These are phyloP conservation scores for Thinocorus orbignyianus DNA, from an alignment of 2,113 vertebrate species.

Conservation along the genomic window DNA sequence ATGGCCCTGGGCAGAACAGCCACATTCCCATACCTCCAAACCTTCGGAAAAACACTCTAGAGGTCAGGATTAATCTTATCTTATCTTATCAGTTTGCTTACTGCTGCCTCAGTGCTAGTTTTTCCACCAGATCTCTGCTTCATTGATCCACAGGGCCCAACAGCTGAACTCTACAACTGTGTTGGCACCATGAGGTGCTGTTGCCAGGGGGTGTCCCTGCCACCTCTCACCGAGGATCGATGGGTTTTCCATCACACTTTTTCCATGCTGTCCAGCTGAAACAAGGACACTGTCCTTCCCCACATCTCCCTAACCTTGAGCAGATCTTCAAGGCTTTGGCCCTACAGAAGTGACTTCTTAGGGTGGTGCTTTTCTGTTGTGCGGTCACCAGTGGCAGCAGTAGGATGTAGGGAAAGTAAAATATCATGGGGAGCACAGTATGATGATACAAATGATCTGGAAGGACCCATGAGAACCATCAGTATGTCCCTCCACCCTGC, in stretches of 20 bases:
- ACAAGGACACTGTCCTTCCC: not conserved
- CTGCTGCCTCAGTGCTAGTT: not conserved
- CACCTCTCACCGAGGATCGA: fast-evolving
- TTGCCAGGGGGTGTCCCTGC: not conserved
- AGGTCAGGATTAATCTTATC: not conserved
- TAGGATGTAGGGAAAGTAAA: not conserved
- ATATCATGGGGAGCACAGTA: not conserved
- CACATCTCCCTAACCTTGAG: not conserved
- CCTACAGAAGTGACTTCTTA: not conserved
- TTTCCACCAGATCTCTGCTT: not conserved
- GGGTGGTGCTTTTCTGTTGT: not conserved
- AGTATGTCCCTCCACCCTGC: not conserved
- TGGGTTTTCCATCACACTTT: not conserved
- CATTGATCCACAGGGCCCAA: not conserved
- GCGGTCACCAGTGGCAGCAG: not conserved
- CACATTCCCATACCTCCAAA: not conserved
- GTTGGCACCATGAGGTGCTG: not conserved
- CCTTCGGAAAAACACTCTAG: not conserved
- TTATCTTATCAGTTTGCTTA: not conserved
- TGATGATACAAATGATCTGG: not conserved
- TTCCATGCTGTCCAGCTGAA: not conserved
- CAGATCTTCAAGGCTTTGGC: not conserved
- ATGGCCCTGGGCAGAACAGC: not conserved
- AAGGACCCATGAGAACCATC: not conserved
- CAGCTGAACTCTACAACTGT: not conserved